Base-by-base conservation (phyloP, 2,888 invertebrate genomes). In the Epinotia demarniana region DNA sequence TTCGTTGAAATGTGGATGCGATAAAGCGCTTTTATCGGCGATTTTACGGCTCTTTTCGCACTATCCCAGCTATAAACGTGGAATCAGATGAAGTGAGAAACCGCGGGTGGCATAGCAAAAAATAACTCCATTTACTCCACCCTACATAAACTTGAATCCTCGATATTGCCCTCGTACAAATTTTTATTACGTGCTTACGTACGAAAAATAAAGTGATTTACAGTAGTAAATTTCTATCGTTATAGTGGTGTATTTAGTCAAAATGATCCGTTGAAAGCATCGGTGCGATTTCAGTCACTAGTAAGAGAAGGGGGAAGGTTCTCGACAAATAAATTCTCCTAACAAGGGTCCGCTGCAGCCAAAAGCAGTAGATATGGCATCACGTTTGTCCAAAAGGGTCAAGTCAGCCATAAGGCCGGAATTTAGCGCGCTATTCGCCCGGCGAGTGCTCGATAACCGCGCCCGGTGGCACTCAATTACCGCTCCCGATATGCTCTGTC, bases 31-130 rank as follows among this genome's bases (percentile, higher is more conserved):
- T 92, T 92, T 91, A 92, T 92, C 86, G 89, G 81, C 81, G 79
- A 86, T 90, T 92, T 92, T 92, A 92, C 85, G 89, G 87, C 87
- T 88, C 86, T 85, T 88, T 89, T 88, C 86, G 83, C 87, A 89
- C 90, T 89, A 91, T 90, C 86, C 89, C 83, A 76, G 86, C 89
- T 85, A 89, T 91, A 92, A 92, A 91, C 84, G 89, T 83, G 85
- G 88, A 92, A 90, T 91, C 89, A 88, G 88, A 91, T 88, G 88
- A 87, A 90, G 89, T 87, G 87, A 85, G 84, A 85, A 86, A 85
- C 87, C 87, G 88, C 87, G 87, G 84, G 85, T 84, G 87, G 87
- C 84, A 85, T 85, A 81, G 83, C 84, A 84, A 88, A 88, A 89
- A 87, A 87, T 88, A 87, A 85, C 85, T 87, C 83, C 86, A 86